These are phyloP conservation scores for Paralvinella palmiformis DNA, from an alignment of 1,140 invertebrate genomes.

Conservation along the genomic window DNA sequence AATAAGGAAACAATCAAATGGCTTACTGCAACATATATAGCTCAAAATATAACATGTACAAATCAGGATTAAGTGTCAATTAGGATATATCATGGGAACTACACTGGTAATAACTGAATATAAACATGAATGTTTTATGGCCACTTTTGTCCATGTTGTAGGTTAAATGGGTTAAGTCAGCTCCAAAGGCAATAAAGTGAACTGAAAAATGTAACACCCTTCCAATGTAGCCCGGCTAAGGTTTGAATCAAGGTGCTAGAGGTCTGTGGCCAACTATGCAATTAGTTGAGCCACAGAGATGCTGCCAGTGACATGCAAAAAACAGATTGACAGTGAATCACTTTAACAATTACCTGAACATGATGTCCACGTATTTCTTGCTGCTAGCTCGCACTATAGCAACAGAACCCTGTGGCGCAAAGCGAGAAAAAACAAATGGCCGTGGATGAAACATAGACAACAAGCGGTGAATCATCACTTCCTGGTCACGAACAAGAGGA, in stretches of 20 bases:
- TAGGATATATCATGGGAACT: too few relatives aligned
- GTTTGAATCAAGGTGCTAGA: too few relatives aligned
- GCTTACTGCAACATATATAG: not conserved
- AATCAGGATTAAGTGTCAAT: not conserved
- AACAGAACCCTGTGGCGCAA: conserved; percentile 44
- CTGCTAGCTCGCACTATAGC: conserved; percentile 40
- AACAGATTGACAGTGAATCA: too few relatives aligned
- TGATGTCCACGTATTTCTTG: conserved; percentile 43
- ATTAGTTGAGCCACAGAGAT: not conserved
- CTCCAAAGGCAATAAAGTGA: too few relatives aligned
- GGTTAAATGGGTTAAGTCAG: too few relatives aligned
- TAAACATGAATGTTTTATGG: too few relatives aligned
- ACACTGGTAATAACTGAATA: conserved; percentile 4
- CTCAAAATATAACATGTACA: not conserved
- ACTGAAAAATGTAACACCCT: too few relatives aligned
- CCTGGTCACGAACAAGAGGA: not conserved
- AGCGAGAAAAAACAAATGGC: conserved; percentile 44
- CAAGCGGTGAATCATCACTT: conserved; percentile 23
- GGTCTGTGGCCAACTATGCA: too few relatives aligned
- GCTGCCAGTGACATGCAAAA: not conserved
- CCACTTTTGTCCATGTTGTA: too few relatives aligned
- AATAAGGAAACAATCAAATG: not conserved
- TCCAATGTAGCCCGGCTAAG: too few relatives aligned
- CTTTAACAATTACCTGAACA: conserved; percentile 44
- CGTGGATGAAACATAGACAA: conserved; percentile 44